Conservation (phyloP, 1,140 invertebrate genomes). For the Micrasema minimum region DNA sequence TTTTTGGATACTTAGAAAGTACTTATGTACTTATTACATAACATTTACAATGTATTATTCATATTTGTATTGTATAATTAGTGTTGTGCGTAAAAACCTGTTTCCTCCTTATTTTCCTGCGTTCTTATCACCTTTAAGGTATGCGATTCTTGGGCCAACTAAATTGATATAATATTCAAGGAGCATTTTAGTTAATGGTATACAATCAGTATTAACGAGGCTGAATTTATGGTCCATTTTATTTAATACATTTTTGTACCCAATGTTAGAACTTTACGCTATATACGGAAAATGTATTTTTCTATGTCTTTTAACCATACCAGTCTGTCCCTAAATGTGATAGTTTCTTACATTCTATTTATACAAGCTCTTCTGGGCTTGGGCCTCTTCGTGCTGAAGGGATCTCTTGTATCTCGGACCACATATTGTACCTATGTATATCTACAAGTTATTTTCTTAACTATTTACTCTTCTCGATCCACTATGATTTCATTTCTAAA, state of each 20-base stretch:
- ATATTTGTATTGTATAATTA: too few species aligned
- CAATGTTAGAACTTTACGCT: conserved; percentile 48
- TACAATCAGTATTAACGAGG: conserved; percentile 53
- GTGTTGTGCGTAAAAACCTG: conserved; percentile 3
- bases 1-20: too few species aligned
- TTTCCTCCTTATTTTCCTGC: conserved; percentile 5
- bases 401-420: conserved; percentile 30
- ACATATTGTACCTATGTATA: conserved; percentile 28
- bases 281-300: conserved; percentile 50
- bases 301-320: conserved; percentile 51
- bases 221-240: conserved; percentile 52
- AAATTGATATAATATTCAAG: conserved; percentile 19
- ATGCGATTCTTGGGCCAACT: too few species aligned
- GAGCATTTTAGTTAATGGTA: conserved; percentile 41
- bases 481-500: conserved; percentile 14
- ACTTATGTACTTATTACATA: too few species aligned
- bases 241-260: conserved; percentile 49
- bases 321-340: conserved; percentile 51
- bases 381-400: conserved; percentile 8
- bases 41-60: too few species aligned
- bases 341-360: conserved; percentile 49
- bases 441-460: conserved; percentile 28
- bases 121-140: conserved; percentile 8
- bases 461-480: conserved; percentile 22
- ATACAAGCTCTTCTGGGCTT: conserved; percentile 4